These are phyloP conservation scores for Heterodera schachtii DNA, from an alignment of 1,140 invertebrate species.

Conservation along the genomic window DNA sequence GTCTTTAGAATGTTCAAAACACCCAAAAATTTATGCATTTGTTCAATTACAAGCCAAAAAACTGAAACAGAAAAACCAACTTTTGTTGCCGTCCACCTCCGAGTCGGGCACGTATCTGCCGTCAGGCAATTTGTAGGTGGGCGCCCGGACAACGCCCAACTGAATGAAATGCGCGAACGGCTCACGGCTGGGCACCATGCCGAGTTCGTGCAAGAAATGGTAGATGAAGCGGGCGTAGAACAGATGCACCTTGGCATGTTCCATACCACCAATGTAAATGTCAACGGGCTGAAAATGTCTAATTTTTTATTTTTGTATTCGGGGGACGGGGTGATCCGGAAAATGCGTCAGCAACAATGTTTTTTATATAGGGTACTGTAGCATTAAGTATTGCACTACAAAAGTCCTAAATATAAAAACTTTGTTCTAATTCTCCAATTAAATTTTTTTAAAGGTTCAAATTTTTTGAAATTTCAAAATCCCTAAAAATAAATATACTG, in stretches of 20 bases:
- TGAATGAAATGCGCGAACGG: conserved; percentile 88
- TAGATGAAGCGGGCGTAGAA: conserved; percentile 94
- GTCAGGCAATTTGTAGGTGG: conserved; percentile 78
- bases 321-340: too few species aligned
- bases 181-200: conserved; percentile 76
- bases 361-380: too few species aligned
- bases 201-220: conserved; percentile 84
- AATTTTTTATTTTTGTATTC: not conserved
- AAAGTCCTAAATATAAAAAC: too few species aligned
- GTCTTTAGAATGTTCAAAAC: too few species aligned
- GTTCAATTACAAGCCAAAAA: too few species aligned
- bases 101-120: conserved; percentile 79
- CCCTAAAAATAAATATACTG: not conserved
- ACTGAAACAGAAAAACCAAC: too few species aligned
- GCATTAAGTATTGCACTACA: too few species aligned
- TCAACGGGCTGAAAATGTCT: conserved; percentile 51
- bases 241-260: conserved; percentile 81
- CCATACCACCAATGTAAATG: conserved; percentile 61
- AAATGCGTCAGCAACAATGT: too few species aligned
- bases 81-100: conserved; percentile 72
- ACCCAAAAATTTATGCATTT: too few species aligned
- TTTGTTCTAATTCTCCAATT: too few species aligned
- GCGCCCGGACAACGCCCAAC: conserved; percentile 90
- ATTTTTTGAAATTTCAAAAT: too few species aligned
- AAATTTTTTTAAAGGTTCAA: too few species aligned